Base-by-base conservation (phyloP, 30 jellyfish, hydroid and myxozoan genomes). In the Turritopsis rubra region DNA sequence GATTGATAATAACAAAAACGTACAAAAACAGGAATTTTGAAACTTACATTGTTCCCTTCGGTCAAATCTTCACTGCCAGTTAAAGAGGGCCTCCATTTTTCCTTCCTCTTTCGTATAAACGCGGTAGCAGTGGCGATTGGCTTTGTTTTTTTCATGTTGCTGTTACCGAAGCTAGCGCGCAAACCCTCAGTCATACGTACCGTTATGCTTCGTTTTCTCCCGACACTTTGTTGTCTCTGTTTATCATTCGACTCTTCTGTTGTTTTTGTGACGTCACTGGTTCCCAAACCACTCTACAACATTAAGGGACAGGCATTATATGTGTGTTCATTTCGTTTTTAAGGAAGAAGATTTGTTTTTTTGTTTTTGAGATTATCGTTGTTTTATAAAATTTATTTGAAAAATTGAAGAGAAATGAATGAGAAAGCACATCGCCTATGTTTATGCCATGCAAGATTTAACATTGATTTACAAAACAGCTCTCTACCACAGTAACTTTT, bases 31-130 rank as follows among this genome's bases (percentile, higher is more conserved):
- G n/a, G n/a, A n/a, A n/a, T 3, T 3, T 41, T 3, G 13, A 13
- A 41, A 41, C 60, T 41, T 41, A 41, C 60, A 41, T 41, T 79
- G 54, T 85, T 81, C 28, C 88, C 88, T 66, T 81, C 88, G 72
- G 24, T 85, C 28, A 66, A 13, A 81, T 81, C 88, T 66, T 81
- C 88, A 66, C 88, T 81, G 8, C 88, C 88, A 66, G 54, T 81
- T 29, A 81, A 54, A 8, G 88, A 81, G 13, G 88, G 88, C 54
- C 88, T 81, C 88, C 88, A 81, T 54, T 81, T 81, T 81, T 81
- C 88, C 54, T 81, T 81, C 25, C 85, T 81, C 1, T 81, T 81
- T 21, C 88, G 71, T n/a, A 81, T 81, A 66, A 81, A 81, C 22
- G 72, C 74, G 5, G 88, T 81, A 27, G 88, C 88, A 0, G 65